Conservation (phyloP, 1,140 invertebrate genomes). For the Drosophila orosa region DNA sequence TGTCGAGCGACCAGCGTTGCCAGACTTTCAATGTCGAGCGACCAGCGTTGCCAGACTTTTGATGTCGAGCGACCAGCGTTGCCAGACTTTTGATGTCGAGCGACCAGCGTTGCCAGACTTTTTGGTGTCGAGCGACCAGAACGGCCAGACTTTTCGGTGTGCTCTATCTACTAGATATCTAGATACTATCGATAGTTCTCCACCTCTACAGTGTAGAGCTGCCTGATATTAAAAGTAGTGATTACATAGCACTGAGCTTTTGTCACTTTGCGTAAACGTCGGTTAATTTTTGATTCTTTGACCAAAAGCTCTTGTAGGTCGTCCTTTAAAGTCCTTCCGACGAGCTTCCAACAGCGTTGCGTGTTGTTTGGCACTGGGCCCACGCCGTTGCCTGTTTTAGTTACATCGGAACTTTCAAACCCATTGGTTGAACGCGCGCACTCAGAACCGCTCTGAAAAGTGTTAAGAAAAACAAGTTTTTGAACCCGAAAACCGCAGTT, state of each 20-base stretch:
- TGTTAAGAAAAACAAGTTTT: conserved; percentile 55
- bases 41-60: too few relatives aligned
- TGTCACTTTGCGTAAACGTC: not conserved
- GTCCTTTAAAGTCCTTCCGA: conserved; percentile 50
- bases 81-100: too few relatives aligned
- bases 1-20: too few relatives aligned
- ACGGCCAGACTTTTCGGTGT: too few relatives aligned
- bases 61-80: too few relatives aligned
- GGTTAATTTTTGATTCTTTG: conserved; percentile 29
- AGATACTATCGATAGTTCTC: too few relatives aligned
- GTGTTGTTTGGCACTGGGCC: conserved; percentile 16
- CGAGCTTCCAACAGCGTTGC: conserved; percentile 35
- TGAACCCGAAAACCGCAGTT: conserved; percentile 62
- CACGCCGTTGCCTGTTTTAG: conserved; percentile 58
- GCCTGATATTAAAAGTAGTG: not conserved
- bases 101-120: too few relatives aligned
- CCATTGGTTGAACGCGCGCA: conserved; percentile 62
- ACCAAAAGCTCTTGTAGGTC: conserved; percentile 17
- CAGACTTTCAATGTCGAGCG: too few relatives aligned
- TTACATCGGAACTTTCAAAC: conserved; percentile 75
- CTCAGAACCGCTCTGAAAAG: conserved; percentile 10
- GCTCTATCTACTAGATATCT: too few relatives aligned
- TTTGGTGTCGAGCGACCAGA: too few relatives aligned
- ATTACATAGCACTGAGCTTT: conserved; percentile 7
- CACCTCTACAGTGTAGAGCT: not conserved